Percentiles rank a stretch among this genome's conserved stretches.
These are phyloP conservation scores for Brachionus angularis DNA, from an alignment of 1,140 invertebrate genomes.

Conservation along the genomic window DNA sequence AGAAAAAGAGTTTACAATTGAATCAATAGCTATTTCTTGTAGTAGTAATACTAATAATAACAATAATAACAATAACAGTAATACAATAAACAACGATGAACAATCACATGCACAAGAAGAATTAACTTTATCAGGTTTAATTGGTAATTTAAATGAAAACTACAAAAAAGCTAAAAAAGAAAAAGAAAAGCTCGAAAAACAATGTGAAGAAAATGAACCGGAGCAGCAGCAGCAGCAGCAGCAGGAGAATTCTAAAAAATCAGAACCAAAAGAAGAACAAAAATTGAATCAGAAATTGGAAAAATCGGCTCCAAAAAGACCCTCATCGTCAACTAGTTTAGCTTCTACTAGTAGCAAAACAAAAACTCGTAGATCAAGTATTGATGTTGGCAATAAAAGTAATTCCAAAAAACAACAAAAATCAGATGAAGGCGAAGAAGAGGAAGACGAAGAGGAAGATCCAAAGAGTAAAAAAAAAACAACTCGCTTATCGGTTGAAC, in stretches of 20 bases:
- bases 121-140: conserved; percentile 13
- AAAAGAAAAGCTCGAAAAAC: conserved; percentile 16
- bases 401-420: neutral
- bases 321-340: too few relatives aligned
- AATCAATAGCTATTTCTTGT: neutral
- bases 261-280: too few relatives aligned
- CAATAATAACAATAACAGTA: too few relatives aligned
- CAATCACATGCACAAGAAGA: neutral
- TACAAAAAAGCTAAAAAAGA: conserved; percentile 30
- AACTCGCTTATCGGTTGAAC: too few relatives aligned
- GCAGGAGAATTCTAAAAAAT: too few relatives aligned
- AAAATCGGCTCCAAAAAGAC: neutral
- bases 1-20: neutral
- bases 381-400: conserved; percentile 7
- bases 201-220: neutral
- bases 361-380: too few relatives aligned
- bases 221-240: too few relatives aligned
- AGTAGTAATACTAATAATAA: too few relatives aligned
- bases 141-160: conserved; percentile 20
- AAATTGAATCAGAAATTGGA: too few relatives aligned
- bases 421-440: neutral
- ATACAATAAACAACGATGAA: neutral
- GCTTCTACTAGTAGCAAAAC: too few relatives aligned
- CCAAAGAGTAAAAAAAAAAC: neutral
- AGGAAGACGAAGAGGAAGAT: neutral